Percentiles rank a stretch among this genome's conserved stretches.
phyloP scores from a whole-genome alignment of 2,113 vertebrate genomes.

The Atherinomorus stipes region DNA sequence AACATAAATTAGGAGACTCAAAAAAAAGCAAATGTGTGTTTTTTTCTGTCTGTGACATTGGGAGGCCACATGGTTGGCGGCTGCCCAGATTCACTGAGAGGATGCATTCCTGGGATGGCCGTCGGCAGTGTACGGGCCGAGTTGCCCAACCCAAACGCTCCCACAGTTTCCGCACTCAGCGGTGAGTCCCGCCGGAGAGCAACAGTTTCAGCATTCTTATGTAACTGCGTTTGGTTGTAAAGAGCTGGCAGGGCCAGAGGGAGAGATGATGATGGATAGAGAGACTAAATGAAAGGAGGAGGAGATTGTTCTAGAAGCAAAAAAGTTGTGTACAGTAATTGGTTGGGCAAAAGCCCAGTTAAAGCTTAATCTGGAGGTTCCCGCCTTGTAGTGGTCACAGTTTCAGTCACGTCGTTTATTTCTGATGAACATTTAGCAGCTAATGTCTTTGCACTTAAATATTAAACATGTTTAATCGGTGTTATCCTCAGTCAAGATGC shows the following conservation, averaged over 20 bases:
- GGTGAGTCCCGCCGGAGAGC: conserved; percentile 63
- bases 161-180: conserved; percentile 67
- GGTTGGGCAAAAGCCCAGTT: conserved; percentile 21
- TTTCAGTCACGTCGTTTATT: background rate
- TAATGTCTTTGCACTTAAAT: too few relatives aligned
- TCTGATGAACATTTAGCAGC: too few relatives aligned
- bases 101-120: conserved; percentile 77
- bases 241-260: conserved; percentile 40
- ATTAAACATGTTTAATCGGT: too few relatives aligned
- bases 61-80: conserved; percentile 78
- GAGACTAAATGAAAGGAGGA: conserved; percentile 17
- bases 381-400: background rate
- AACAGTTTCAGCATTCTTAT: conserved; percentile 63
- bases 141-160: conserved; percentile 61
- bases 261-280: conserved; percentile 45
- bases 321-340: conserved; percentile 50
- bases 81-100: conserved; percentile 70
- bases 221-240: conserved; percentile 61
- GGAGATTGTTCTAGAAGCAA: conserved; percentile 52
- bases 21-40: conserved; percentile 33
- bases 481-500: too few relatives aligned
- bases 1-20: background rate
- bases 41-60: conserved; percentile 67
- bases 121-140: conserved; percentile 52
- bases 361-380: background rate